phyloP scores from a whole-genome alignment of 2,113 vertebrate genomes.

The Phoenicopterus ruber region DNA sequence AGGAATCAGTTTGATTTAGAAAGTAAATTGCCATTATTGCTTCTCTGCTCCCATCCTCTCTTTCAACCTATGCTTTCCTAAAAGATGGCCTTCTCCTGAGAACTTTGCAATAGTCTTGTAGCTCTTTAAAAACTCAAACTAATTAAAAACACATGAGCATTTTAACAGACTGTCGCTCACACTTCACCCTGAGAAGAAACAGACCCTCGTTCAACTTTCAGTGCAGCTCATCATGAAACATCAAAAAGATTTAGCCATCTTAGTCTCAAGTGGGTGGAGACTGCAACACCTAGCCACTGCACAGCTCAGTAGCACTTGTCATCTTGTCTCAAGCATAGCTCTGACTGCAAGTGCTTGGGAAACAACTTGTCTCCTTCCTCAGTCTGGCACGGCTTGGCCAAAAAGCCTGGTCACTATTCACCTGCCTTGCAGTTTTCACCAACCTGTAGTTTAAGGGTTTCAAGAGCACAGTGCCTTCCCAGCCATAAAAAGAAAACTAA shows the following conservation, averaged over 20 bases:
- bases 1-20: neutral
- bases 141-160: neutral
- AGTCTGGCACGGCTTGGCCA: neutral
- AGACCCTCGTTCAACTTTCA: neutral
- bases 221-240: neutral
- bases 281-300: neutral
- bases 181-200: neutral
- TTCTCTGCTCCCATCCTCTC: neutral
- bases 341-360: neutral
- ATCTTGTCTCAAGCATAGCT: neutral
- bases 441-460: slow-evolving; percentile 2
- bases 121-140: neutral
- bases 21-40: neutral
- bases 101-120: neutral
- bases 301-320: neutral
- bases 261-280: neutral
- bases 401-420: slow-evolving; percentile 6
- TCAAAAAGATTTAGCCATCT: neutral
- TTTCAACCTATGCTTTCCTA: neutral
- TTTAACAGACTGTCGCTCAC: neutral
- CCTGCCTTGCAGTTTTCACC: neutral
- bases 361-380: neutral
- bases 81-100: neutral
- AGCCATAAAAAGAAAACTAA: slow-evolving; percentile 18
- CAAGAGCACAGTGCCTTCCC: neutral